phyloP scores from a whole-genome alignment of 1,140 invertebrate genomes.

The Lepidurus arcticus region DNA sequence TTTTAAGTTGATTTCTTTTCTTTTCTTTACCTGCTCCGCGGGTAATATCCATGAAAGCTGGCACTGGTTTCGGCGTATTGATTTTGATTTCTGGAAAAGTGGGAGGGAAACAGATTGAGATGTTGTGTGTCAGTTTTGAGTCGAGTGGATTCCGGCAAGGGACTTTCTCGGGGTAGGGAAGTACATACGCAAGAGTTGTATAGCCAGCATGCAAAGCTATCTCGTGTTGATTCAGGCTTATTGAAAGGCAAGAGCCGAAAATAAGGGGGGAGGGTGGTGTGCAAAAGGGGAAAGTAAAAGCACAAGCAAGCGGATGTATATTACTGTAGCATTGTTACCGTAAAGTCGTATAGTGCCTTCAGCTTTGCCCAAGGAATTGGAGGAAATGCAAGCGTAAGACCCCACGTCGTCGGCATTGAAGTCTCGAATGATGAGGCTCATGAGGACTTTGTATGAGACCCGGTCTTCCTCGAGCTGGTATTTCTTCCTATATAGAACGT shows the following conservation, averaged over 20 bases:
- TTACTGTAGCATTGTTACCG: constrained; percentile 53
- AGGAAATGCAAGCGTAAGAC: constrained; percentile 83
- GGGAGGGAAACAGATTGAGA: constrained; percentile 18
- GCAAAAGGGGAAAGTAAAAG: background rate
- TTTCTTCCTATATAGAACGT: constrained; percentile 56
- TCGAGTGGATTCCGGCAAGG: constrained; percentile 17
- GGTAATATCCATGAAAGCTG: constrained; percentile 22
- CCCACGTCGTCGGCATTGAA: constrained; percentile 74
- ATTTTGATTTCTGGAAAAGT: constrained; percentile 20
- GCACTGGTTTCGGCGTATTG: constrained; percentile 12
- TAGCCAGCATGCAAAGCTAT: constrained; percentile 11
- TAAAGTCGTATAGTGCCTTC: constrained; percentile 77
- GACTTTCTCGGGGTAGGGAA: background rate
- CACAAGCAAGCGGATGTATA: constrained; percentile 21
- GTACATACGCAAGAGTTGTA: background rate
- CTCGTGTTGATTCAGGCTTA: constrained; percentile 17
- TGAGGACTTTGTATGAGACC: constrained; percentile 68
- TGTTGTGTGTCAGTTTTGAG: constrained; percentile 18
- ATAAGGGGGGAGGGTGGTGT: background rate
- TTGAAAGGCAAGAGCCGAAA: background rate
- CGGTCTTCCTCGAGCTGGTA: constrained; percentile 72
- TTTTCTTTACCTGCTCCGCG: background rate
- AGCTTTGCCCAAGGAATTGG: constrained; percentile 78
- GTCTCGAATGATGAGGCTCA: constrained; percentile 72
- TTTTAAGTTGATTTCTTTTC: too few species aligned